phyloP scores from a whole-genome alignment of 1,140 invertebrate genomes.

The Contarinia nasturtii region DNA sequence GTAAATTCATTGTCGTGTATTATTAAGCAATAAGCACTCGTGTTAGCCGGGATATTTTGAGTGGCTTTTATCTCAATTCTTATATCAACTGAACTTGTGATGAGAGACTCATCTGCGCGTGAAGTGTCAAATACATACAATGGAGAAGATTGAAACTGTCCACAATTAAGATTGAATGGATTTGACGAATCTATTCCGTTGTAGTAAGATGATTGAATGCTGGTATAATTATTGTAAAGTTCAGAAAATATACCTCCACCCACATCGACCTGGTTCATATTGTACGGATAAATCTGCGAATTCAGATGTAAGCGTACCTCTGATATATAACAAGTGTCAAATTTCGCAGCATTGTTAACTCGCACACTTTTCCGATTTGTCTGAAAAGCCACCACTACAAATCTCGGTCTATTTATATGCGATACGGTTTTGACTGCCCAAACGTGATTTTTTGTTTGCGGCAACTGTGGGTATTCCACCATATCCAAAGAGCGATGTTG shows the following conservation, averaged over 20 bases:
- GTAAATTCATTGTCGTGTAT: constrained; percentile 8
- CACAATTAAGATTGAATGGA: constrained; percentile 4
- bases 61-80: constrained; percentile 12
- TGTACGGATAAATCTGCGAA: constrained; percentile 12
- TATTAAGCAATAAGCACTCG: constrained; percentile 11
- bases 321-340: constrained; percentile 12
- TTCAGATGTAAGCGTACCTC: constrained; percentile 14
- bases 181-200: background rate
- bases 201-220: constrained; percentile 13
- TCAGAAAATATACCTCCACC: constrained; percentile 5
- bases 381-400: constrained; percentile 11
- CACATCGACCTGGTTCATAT: constrained; percentile 11
- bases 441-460: constrained; percentile 10
- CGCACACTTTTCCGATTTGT: constrained; percentile 8
- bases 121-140: constrained; percentile 12
- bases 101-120: constrained; percentile 10
- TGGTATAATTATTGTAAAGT: constrained; percentile 12
- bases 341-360: constrained; percentile 6
- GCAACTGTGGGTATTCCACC: constrained; percentile 19
- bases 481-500: constrained; percentile 19
- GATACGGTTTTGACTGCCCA: constrained; percentile 17
- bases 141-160: constrained; percentile 1
- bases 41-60: constrained; percentile 7
- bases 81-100: constrained; percentile 11
- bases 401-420: constrained; percentile 15